Conservation (phyloP, 53 echinoderm and acorn worm species). For the Zoroaster sp. region DNA sequence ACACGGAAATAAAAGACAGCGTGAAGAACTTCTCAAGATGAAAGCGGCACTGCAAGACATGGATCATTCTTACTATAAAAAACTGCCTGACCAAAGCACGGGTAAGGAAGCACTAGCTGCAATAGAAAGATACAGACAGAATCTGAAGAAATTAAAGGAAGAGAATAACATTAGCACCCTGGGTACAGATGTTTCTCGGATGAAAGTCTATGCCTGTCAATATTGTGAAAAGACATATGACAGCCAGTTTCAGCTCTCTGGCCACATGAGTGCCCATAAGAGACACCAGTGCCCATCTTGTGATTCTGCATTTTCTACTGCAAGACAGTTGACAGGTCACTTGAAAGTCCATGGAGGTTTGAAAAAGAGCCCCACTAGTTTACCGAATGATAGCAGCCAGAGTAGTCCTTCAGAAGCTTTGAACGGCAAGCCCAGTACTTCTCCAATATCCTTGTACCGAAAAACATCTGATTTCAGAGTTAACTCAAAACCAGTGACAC, state of each 20-base stretch:
- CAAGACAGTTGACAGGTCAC: slow-evolving; percentile 54
- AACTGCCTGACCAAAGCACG: background rate
- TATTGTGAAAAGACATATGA: slow-evolving; percentile 48
- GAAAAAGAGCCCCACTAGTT: background rate
- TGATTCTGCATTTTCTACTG: background rate
- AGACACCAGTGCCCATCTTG: slow-evolving; percentile 43
- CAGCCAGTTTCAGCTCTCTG: slow-evolving; percentile 51
- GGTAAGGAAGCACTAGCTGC: background rate
- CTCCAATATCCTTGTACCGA: background rate
- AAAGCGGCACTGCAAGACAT: slow-evolving; percentile 12
- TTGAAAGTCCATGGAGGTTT: slow-evolving; percentile 20
- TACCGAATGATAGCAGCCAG: background rate
- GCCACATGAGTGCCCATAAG: slow-evolving; percentile 63
- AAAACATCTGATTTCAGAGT: background rate
- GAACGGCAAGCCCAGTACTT: background rate
- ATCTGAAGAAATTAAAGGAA: background rate
- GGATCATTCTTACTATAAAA: slow-evolving; percentile 51
- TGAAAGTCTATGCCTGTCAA: slow-evolving; percentile 44
- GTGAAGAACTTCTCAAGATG: background rate
- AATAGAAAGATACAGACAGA: background rate
- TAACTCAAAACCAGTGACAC: background rate
- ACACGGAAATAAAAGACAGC: background rate
- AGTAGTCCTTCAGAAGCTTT: background rate
- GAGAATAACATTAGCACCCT: background rate
- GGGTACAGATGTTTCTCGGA: background rate